These are phyloP conservation scores for Xenops minutus DNA, from an alignment of 2,797 vertebrate species.

Conservation along the genomic window DNA sequence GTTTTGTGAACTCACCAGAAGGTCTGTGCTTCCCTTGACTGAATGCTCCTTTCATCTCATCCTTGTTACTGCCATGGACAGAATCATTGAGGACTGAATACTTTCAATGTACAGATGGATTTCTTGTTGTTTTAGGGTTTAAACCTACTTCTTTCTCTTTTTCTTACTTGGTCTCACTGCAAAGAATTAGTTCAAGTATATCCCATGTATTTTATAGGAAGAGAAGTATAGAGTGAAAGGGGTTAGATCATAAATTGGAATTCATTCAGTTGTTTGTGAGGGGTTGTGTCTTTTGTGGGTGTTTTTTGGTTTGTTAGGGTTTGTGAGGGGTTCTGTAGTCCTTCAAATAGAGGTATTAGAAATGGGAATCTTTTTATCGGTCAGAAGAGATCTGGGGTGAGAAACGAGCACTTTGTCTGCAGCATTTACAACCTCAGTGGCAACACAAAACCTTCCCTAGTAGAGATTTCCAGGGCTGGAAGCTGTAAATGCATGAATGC, in stretches of 20 bases:
- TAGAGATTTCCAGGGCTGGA: neutral
- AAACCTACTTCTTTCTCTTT: neutral
- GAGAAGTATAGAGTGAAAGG: neutral
- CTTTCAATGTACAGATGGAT: neutral
- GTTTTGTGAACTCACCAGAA: neutral
- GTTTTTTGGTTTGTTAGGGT: neutral
- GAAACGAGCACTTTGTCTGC: neutral
- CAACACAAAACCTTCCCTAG: neutral
- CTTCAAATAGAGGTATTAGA: neutral
- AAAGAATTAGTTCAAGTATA: neutral
- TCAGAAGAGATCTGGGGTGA: neutral
- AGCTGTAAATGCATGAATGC: neutral
- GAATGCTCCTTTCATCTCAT: neutral
- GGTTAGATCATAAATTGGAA: neutral
- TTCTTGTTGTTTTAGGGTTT: neutral
- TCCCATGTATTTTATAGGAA: neutral
- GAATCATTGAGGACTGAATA: neutral
- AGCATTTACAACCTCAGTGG: neutral
- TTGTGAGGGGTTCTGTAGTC: neutral
- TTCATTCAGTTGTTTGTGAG: neutral
- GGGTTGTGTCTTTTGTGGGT: rapidly evolving
- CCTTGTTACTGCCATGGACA: neutral
- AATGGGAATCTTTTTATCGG: neutral
- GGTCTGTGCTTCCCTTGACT: neutral
- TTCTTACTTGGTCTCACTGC: neutral